Conservation (phyloP, 2,888 invertebrate genomes). For the Omphaloscelis lunosa region DNA sequence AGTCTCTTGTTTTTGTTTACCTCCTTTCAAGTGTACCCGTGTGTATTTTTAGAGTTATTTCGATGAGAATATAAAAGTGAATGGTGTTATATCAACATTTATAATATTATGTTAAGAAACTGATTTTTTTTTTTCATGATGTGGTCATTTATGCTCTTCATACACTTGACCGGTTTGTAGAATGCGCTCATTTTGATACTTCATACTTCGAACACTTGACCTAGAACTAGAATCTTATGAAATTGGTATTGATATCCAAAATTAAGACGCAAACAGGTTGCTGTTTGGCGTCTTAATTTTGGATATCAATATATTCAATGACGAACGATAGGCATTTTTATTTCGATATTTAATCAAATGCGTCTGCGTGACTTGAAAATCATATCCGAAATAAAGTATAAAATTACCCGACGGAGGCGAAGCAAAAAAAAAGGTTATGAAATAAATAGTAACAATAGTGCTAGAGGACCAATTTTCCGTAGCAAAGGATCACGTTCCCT, state of each 20-base stretch:
- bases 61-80: background rate
- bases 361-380: background rate
- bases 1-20: slow-evolving; percentile 31
- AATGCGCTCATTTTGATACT: background rate
- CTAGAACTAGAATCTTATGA: background rate
- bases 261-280: too few relatives aligned
- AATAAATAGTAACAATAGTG: background rate
- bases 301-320: too few relatives aligned
- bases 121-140: background rate
- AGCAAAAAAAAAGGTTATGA: too few relatives aligned
- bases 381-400: background rate
- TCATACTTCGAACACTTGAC: background rate
- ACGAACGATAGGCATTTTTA: background rate
- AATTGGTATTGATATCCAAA: background rate
- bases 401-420: too few relatives aligned
- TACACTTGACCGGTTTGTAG: background rate
- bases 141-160: too few relatives aligned
- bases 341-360: background rate
- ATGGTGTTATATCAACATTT: background rate
- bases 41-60: slow-evolving; percentile 18
- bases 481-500: background rate
- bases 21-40: slow-evolving; percentile 29
- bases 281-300: too few relatives aligned
- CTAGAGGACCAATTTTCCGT: background rate
- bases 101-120: background rate